Evolutionary conservation across 64 coral and sea anemone genomes (phyloP), one percentile per base, ranked within the genome.

Genomic region (Montipora efflorescens): DNA sequence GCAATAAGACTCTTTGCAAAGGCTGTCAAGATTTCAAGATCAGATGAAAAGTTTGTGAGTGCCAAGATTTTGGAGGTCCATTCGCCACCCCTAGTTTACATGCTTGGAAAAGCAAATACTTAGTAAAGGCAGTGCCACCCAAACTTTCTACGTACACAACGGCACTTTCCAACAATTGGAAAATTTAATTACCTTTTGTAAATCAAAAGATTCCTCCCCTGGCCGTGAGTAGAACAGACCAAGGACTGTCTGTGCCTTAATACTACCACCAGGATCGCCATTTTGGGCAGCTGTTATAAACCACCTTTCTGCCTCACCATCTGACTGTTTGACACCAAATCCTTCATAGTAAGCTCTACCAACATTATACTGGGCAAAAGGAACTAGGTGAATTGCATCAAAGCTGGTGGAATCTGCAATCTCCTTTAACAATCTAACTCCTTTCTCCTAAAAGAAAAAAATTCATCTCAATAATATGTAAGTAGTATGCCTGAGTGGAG

Each of bases 261-360:
- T 55, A 66, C 97, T 94, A 1, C 94, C 95, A 21, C 36, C 82
- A 16, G 95, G 79, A 87, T 94, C 92, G 12, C 98, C 98, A 92
- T 92, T 85, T 22, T 92, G 81, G 47, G 98, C 98, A 70, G 98
- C 95, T 16, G 86, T 7, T 47, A 99, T 84, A 23, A 96, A 96
- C 49, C 88, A 96, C 15, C 67, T 94, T 22, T 99, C 98, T 50
- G 98, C 98, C 8, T 92, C 92, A 49, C 6, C 5, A 47, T 99
- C 95, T 36, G 95, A 96, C 81, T 99, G 98, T 75, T 92, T 96
- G 48, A 90, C 48, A 7, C 98, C 98, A 86, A 92, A 96, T 4
- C 98, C 98, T 95, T 96, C 98, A 94, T 94, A 99, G 59, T 87
- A 96, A 46, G 98, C 95, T n/a, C 98, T 91, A 23, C 95, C 98